phyloP scores from a whole-genome alignment of 2,797 vertebrate species.

The Podargus strigoides region DNA sequence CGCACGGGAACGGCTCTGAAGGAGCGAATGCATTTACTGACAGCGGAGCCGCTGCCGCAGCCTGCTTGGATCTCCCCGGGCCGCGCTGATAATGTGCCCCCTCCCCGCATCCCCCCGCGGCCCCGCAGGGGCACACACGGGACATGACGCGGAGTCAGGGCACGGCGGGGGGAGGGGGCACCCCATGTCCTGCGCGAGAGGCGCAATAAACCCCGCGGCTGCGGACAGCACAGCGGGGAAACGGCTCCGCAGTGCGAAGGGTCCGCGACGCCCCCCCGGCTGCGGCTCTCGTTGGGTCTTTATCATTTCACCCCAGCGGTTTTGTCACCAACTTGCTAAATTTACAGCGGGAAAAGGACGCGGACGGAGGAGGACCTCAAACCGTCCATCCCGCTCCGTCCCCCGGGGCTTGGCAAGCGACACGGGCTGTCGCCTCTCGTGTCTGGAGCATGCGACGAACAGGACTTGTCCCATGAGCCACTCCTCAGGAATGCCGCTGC shows the following conservation, averaged over 20 bases:
- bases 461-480: not conserved
- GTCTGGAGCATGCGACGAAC: not conserved
- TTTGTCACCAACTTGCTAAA: slow-evolving; percentile 1
- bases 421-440: not conserved
- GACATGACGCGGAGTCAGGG: not conserved
- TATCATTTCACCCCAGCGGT: not conserved
- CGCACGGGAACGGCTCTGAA: not conserved
- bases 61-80: slow-evolving; percentile 14
- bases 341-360: not conserved
- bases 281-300: not conserved
- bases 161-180: not conserved
- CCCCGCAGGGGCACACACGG: not conserved
- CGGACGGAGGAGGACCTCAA: not conserved
- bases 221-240: not conserved
- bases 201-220: not conserved
- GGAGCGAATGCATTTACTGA: slow-evolving; percentile 22
- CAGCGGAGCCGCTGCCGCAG: not conserved
- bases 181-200: not conserved
- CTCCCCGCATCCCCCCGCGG: not conserved
- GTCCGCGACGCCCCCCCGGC: not conserved
- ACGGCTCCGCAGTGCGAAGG: not conserved
- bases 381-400: not conserved
- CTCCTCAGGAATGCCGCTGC: not conserved
- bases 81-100: not conserved
- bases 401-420: not conserved